phyloP scores from a whole-genome alignment of 30 jellyfish, hydroid and myxozoan genomes.

The Sanderia malayensis region DNA sequence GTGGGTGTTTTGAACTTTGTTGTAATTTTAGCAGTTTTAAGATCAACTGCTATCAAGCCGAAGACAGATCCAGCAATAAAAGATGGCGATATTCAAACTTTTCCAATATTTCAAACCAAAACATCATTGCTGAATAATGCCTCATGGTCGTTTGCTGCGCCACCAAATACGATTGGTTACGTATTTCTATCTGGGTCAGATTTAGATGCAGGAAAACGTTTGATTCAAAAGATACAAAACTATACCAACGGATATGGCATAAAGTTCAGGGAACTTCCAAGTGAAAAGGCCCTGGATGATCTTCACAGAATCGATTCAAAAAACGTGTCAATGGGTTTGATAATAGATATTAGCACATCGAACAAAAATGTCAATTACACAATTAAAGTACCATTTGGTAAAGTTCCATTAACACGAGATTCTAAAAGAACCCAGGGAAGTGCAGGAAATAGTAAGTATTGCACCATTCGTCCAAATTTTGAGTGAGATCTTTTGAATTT shows the following conservation, averaged over 20 bases:
- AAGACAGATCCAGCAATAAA: constrained; percentile 33
- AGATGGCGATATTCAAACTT: constrained; percentile 32
- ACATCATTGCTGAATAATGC: not conserved
- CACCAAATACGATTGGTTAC: constrained; percentile 51
- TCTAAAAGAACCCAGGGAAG: not conserved
- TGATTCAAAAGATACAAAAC: constrained; percentile 17
- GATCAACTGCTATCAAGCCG: constrained; percentile 33
- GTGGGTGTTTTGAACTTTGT: constrained; percentile 71
- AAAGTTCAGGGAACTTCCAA: constrained; percentile 7
- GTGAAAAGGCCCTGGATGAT: constrained; percentile 50
- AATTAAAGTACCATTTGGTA: constrained; percentile 50
- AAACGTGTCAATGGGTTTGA: constrained; percentile 52
- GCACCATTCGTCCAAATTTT: too few species aligned
- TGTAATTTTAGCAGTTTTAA: constrained; percentile 56
- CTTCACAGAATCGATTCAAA: constrained; percentile 34
- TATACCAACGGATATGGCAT: constrained; percentile 8
- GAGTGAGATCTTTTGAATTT: too few species aligned
- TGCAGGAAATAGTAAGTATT: not conserved
- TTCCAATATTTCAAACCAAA: constrained; percentile 13
- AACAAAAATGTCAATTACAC: constrained; percentile 27
- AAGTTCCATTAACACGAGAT: constrained; percentile 22
- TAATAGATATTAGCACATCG: constrained; percentile 23
- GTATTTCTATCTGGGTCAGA: constrained; percentile 37
- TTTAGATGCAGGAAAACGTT: constrained; percentile 5
- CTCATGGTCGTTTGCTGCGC: constrained; percentile 2